Evolutionary conservation across 2,113 vertebrate genomes (phyloP).

Genomic region (Microcebus griseorufus): DNA sequence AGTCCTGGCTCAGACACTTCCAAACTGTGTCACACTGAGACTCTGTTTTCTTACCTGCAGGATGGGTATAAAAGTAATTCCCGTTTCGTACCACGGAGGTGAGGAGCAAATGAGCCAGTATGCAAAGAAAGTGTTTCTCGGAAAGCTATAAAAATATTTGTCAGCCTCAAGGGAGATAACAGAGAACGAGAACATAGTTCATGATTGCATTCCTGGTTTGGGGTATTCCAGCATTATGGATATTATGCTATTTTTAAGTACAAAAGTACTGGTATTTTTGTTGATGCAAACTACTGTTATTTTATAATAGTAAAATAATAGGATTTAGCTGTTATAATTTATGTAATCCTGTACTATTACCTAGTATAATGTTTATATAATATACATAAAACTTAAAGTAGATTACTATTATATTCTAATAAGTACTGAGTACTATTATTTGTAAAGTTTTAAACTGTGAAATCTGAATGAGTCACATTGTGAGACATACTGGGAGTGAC

Average conservation of each 20-base stretch:
- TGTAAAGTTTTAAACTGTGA: conserved; percentile 39
- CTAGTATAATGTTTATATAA: conserved; percentile 56
- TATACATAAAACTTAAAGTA: conserved; percentile 54
- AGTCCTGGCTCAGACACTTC: not conserved
- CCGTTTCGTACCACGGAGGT: not conserved
- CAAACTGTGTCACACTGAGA: not conserved
- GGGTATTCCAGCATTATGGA: not conserved
- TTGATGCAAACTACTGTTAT: conserved; percentile 59
- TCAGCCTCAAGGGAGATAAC: not conserved
- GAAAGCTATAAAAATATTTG: not conserved
- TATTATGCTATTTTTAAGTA: not conserved
- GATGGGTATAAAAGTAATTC: not conserved
- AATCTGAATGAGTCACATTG: not conserved
- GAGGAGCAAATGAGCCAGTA: not conserved
- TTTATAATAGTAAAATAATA: conserved; percentile 73
- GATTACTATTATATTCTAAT: conserved; percentile 63
- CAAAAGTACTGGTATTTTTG: conserved; percentile 45
- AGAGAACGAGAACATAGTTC: not conserved
- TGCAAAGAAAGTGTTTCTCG: not conserved
- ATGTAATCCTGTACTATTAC: conserved; percentile 41
- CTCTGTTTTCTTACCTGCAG: not conserved
- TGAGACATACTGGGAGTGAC: not conserved
- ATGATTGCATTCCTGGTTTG: not conserved
- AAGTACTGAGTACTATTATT: conserved; percentile 50
- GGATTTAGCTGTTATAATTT: conserved; percentile 56